Evolutionary conservation across 2,888 invertebrate genomes (phyloP).

Genomic region (Hypselothyrea guttata): DNA sequence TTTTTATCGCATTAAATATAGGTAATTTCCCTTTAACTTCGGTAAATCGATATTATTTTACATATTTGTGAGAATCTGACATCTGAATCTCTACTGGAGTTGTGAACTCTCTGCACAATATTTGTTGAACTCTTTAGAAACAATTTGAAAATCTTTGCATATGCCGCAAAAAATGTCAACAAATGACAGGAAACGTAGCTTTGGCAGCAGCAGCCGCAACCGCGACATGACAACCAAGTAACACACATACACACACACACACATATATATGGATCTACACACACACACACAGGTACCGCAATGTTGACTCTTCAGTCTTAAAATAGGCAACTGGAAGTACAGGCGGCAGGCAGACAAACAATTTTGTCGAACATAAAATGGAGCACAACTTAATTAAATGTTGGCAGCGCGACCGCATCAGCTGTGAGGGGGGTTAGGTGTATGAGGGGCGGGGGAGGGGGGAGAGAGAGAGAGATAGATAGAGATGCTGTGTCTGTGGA

Average conservation of each 20-base stretch:
- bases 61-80: too few relatives aligned
- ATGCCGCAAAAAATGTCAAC: slow-evolving; percentile 37
- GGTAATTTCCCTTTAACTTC: too few relatives aligned
- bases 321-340: slow-evolving; percentile 41
- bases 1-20: too few relatives aligned
- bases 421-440: slow-evolving; percentile 20
- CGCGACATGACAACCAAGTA: slow-evolving; percentile 37
- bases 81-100: too few relatives aligned
- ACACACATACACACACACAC: slow-evolving; percentile 29
- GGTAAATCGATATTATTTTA: too few relatives aligned
- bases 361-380: slow-evolving; percentile 74
- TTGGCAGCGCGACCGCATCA: slow-evolving; percentile 65
- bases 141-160: slow-evolving; percentile 37
- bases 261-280: slow-evolving; percentile 1
- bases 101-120: too few relatives aligned
- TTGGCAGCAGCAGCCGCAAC: slow-evolving; percentile 31
- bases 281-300: slow-evolving; percentile 20
- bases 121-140: neutral
- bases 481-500: slow-evolving; percentile 51
- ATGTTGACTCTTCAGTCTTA: slow-evolving; percentile 42
- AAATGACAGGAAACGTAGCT: slow-evolving; percentile 25
- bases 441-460: too few relatives aligned
- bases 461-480: too few relatives aligned
- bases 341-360: slow-evolving; percentile 57
- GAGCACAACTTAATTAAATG: slow-evolving; percentile 77